Evolutionary conservation across 2,888 invertebrate species (phyloP).

Genomic region (Scotopteryx bipunctaria): DNA sequence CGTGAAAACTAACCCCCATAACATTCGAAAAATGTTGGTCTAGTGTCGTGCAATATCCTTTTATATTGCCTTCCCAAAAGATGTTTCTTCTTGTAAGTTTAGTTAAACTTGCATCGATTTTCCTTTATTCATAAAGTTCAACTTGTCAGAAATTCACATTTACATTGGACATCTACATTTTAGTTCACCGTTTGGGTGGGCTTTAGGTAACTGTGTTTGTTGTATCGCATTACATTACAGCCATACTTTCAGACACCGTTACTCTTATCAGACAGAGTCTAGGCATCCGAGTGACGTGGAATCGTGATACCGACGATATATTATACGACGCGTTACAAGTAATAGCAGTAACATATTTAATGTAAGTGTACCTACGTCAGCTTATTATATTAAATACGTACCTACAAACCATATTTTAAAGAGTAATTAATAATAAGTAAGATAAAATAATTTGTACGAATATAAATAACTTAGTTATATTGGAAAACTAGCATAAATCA

Average conservation of each 20-base stretch:
- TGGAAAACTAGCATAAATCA: no score
- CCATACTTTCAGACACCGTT: slow-evolving; percentile 14
- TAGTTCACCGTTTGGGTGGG: not conserved
- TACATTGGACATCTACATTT: no score
- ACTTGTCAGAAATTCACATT: no score
- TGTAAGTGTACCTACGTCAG: no score
- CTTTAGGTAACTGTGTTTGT: not conserved
- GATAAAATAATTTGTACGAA: no score
- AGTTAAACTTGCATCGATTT: no score
- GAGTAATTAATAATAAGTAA: no score
- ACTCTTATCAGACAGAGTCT: slow-evolving; percentile 31
- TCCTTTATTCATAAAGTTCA: no score
- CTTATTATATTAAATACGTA: not conserved
- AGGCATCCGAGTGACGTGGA: slow-evolving; percentile 33
- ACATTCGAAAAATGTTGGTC: slow-evolving; percentile 7
- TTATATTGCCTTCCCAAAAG: not conserved
- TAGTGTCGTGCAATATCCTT: not conserved
- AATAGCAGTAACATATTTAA: not conserved
- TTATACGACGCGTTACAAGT: not conserved
- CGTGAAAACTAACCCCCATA: slow-evolving; percentile 8
- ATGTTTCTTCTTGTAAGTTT: no score
- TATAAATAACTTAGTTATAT: no score
- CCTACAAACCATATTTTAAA: no score
- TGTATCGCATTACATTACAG: slow-evolving; percentile 18
- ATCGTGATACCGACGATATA: slow-evolving; percentile 38